Evolutionary conservation across 2,113 vertebrate genomes (phyloP).

Genomic region (Bubo scandiacus): DNA sequence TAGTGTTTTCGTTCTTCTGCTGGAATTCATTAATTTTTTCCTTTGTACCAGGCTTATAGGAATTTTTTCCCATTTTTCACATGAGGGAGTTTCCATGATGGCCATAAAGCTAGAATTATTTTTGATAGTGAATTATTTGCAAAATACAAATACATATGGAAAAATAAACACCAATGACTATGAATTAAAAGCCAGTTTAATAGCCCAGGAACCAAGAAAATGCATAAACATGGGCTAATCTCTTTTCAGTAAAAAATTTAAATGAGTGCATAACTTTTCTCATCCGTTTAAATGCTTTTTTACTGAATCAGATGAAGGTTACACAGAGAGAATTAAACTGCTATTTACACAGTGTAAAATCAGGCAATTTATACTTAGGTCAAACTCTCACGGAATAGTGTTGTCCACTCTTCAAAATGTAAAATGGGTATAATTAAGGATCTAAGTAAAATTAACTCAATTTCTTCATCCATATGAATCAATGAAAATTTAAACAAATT

Average conservation of each 20-base stretch:
- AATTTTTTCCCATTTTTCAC: not conserved
- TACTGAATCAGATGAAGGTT: slow-evolving; percentile 2
- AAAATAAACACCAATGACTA: not conserved
- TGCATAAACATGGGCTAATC: not conserved
- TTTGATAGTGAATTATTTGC: not conserved
- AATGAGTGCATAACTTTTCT: not conserved
- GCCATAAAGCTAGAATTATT: not conserved
- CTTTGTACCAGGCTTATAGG: not conserved
- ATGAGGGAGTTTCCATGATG: not conserved
- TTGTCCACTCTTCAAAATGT: not conserved
- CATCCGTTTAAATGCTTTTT: not conserved
- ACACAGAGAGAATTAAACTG: not conserved
- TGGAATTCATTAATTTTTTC: not conserved
- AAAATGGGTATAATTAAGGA: not conserved
- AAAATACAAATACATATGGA: not conserved
- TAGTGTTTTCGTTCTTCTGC: not conserved
- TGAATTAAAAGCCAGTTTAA: not conserved
- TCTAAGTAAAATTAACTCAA: not conserved
- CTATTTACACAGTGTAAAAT: slow-evolving; percentile 5
- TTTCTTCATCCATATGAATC: not conserved
- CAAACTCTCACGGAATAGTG: not conserved
- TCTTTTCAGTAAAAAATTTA: not conserved
- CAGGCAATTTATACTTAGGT: not conserved
- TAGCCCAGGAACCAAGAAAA: not conserved
- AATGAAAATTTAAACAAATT: not conserved